Percentiles rank a stretch among this genome's conserved stretches.
These are phyloP conservation scores for Caenorhabditis panamensis DNA, from an alignment of 2,888 invertebrate species.

Conservation along the genomic window DNA sequence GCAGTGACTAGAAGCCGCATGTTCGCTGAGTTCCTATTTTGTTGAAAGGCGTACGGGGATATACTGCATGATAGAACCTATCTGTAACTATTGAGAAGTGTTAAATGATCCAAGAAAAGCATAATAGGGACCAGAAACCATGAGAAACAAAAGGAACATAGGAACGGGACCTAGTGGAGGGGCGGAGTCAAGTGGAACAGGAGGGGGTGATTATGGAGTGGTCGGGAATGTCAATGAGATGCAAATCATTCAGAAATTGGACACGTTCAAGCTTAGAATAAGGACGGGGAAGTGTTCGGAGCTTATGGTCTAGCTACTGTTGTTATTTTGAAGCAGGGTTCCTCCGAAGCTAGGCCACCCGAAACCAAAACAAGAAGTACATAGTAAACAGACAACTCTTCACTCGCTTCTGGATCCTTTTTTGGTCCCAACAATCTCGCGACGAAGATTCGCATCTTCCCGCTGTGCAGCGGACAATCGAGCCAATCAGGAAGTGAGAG, in stretches of 20 bases:
- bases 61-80: slow-evolving; percentile 27
- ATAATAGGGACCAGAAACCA: no score
- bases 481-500: slow-evolving; percentile 60
- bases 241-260: slow-evolving; percentile 53
- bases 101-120: no score
- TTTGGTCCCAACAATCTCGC: slow-evolving; percentile 40
- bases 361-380: slow-evolving; percentile 36
- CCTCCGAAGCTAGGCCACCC: not conserved
- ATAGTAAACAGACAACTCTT: slow-evolving; percentile 42
- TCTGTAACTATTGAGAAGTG: slow-evolving; percentile 18
- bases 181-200: slow-evolving; percentile 34
- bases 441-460: slow-evolving; percentile 21
- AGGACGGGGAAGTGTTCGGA: not conserved
- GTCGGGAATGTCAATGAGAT: slow-evolving; percentile 51
- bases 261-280: slow-evolving; percentile 3
- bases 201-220: slow-evolving; percentile 26
- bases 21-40: slow-evolving; percentile 5
- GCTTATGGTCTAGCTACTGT: not conserved
- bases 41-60: slow-evolving; percentile 38
- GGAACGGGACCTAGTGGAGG: no score
- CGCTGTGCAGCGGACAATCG: slow-evolving; percentile 54
- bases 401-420: slow-evolving; percentile 14
- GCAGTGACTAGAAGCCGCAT: slow-evolving; percentile 34
- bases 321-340: not conserved
- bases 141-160: slow-evolving; percentile 7